phyloP scores from a whole-genome alignment of 2,113 vertebrate genomes.

The Macquaria australasica region DNA sequence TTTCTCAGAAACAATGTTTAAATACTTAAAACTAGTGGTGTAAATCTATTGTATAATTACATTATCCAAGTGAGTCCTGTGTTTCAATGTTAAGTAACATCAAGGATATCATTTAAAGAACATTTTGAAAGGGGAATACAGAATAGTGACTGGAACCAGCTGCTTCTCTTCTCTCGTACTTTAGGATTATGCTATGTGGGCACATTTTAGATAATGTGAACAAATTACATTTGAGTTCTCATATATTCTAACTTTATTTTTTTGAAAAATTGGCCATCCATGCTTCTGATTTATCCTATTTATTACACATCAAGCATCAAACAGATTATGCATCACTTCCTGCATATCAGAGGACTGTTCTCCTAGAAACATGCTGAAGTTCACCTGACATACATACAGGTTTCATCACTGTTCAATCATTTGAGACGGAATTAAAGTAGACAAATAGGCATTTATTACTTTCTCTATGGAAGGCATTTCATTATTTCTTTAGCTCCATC shows the following conservation, averaged over 20 bases:
- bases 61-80: not conserved
- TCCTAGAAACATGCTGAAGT: not conserved
- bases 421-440: slow-evolving; percentile 12
- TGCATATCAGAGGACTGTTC: slow-evolving; percentile 6
- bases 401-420: slow-evolving; percentile 19
- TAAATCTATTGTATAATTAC: not conserved
- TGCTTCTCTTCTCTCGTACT: not conserved
- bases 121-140: not conserved
- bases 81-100: not conserved
- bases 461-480: not conserved
- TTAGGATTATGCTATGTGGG: not conserved
- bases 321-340: not conserved
- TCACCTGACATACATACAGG: slow-evolving; percentile 4
- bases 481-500: not conserved
- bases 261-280: not conserved
- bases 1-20: no score
- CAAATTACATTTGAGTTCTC: not conserved
- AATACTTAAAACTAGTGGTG: not conserved
- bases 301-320: slow-evolving; percentile 1
- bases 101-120: not conserved
- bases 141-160: not conserved
- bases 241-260: not conserved
- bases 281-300: not conserved
- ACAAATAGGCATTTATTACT: not conserved
- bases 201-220: not conserved